phyloP scores from a whole-genome alignment of 2,797 vertebrate genomes.

The Tauraco hartlaubi region DNA sequence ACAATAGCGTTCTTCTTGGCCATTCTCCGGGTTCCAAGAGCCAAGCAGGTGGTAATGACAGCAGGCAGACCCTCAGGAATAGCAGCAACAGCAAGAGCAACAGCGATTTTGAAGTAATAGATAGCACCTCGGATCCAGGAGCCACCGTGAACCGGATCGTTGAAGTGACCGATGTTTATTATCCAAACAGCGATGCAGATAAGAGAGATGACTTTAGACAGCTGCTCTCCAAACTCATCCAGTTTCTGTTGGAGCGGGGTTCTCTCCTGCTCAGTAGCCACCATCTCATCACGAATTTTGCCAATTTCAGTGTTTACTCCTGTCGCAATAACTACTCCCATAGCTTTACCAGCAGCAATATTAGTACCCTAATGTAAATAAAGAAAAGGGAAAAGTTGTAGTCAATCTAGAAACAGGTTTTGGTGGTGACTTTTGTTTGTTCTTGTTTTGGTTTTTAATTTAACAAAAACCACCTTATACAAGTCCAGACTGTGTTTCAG shows the following conservation, averaged over 20 bases:
- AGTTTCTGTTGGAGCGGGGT: constrained; percentile 97
- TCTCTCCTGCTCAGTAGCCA: constrained; percentile 94
- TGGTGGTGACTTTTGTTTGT: not conserved
- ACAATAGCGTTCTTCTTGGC: constrained; percentile 98
- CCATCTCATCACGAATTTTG: constrained; percentile 99
- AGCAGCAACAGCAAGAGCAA: constrained; percentile 95
- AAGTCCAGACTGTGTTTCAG: not conserved
- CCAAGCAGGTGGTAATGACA: constrained; percentile 97
- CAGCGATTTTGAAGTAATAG: constrained; percentile 98
- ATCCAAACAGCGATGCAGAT: constrained; percentile 99
- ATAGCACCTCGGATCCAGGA: constrained; percentile 98
- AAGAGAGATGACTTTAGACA: constrained; percentile 97
- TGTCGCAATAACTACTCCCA: constrained; percentile 93
- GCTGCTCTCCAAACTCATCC: constrained; percentile 96
- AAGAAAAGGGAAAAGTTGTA: not conserved
- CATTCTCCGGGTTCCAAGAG: constrained; percentile 96
- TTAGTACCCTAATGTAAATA: constrained; percentile 89
- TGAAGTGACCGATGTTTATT: constrained; percentile 99
- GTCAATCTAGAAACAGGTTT: not conserved
- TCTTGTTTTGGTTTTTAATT: not conserved
- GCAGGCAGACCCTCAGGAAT: constrained; percentile 96
- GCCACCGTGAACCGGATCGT: constrained; percentile 95
- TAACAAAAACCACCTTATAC: not conserved
- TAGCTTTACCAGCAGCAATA: constrained; percentile 94
- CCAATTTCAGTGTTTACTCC: constrained; percentile 97